Evolutionary conservation across 2,888 invertebrate species (phyloP), one percentile per base, ranked within the genome.

Genomic region (Drosophila testacea): DNA sequence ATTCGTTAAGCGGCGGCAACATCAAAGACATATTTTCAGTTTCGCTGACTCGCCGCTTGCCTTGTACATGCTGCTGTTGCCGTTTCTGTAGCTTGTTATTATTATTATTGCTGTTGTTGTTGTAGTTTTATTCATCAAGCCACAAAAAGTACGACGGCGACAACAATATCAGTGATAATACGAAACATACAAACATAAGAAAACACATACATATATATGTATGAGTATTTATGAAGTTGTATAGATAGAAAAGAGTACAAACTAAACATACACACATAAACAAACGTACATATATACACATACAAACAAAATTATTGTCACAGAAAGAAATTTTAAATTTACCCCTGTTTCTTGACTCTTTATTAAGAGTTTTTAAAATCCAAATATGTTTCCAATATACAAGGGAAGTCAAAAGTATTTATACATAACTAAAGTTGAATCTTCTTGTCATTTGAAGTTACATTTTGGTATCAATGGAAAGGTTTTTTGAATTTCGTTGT

Each of bases 1-100:
- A 81, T 82, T 81, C 83, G 77, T 89, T 80, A 73, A 75, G 79
- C 69, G 76, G 79, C 86, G 86, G 86, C 79, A 39, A 85, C 79
- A 79, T 89, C 83, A 87, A 87, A 89, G 83, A 55, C 68, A 73
- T 77, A 68, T 84, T 87, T 83, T 85, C 57, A 69, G 76, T 85
- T 81, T 85, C 59, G 76, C 72, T 73, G 80, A 82, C 66, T 83
- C 63, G 69, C 59, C 64, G 71, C 57, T 74, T 78, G 79, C 83
- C 73, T 77, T 77, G 61, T 72, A 61, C 52, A 57, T 65, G 56
- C 54, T 62, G 70, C 51, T 38, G 13, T 39, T 36, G 61, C 52
- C 44, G 42, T 55, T 54, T 54, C 54, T 62, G 69, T 61, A 68
- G 59, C 69, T 72, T 65, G 64, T 60, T 67, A 51, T 66, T 63